Base-by-base conservation (phyloP, 2,797 vertebrate genomes). In the Lepilemur ruficaudatus region DNA sequence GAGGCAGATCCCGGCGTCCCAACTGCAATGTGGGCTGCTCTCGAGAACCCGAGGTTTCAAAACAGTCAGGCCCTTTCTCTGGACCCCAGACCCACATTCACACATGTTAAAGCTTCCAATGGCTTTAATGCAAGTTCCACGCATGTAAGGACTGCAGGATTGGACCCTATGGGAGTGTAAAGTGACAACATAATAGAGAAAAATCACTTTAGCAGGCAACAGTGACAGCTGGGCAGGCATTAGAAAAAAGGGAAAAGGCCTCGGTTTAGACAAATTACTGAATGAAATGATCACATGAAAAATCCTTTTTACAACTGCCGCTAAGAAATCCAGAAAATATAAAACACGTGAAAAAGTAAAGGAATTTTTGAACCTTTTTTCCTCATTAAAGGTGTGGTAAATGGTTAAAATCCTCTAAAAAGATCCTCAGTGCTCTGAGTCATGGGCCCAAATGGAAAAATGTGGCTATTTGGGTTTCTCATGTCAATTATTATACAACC, bases 161-260 rank as follows among this genome's bases (percentile, higher is more conserved):
- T 81, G 88, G 96, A 95, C 97, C 97, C 97, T 97, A 79, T 97
- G 98, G 98, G 98, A 96, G 97, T 97, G 97, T 98, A 97, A 96
- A 97, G 96, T 98, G 98, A 97, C 97, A 97, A 94, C 93, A 94
- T 98, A 98, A 98, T 98, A 97, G 97, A 98, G 98, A 98, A 98
- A 97, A 98, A 98, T 98, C 92, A 89, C 97, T 98, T 97, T 96
- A 92, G 92, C 97, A 98, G 98, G 96, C 97, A 97, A 82, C 94
- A 93, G 97, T 98, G 98, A 98, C 97, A 98, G 97, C 97, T 97
- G 97, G 97, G 89, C 96, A 83, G 93, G 97, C 96, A 92, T 93
- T 90, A 85, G 93, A 76, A 96, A 97, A 97, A 89, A 97, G 81
- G 96, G 81, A 85, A 97, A 98, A 92, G 84, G 95, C 94, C 95